Conservation (phyloP, 2,888 invertebrate genomes). For the Selenia dentaria region DNA sequence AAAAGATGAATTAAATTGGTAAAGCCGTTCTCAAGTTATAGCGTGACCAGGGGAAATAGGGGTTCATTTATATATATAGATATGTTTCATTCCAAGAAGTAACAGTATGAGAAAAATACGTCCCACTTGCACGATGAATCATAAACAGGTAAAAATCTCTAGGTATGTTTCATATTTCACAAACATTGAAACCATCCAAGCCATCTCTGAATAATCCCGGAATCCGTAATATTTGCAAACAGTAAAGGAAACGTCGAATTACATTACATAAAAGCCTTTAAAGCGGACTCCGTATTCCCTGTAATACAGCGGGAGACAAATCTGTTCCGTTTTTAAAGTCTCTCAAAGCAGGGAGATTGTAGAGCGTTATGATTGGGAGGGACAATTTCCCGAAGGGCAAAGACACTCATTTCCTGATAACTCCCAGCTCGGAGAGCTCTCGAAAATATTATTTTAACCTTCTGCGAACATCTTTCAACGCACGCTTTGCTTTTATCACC, state of each 20-base stretch:
- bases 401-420: slow-evolving; percentile 76
- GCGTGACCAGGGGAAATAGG: too few species aligned
- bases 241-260: slow-evolving; percentile 34
- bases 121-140: too few species aligned
- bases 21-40: too few species aligned
- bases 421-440: slow-evolving; percentile 54
- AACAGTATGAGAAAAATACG: too few species aligned
- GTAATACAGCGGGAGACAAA: slow-evolving; percentile 68
- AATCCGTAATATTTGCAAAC: slow-evolving; percentile 28
- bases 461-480: slow-evolving; percentile 72
- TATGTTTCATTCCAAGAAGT: too few species aligned
- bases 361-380: slow-evolving; percentile 77
- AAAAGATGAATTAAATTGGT: too few species aligned
- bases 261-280: slow-evolving; percentile 41
- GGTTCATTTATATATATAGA: too few species aligned
- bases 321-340: slow-evolving; percentile 72
- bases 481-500: slow-evolving; percentile 59
- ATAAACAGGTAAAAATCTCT: too few species aligned
- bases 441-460: slow-evolving; percentile 78
- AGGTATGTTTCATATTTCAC: slow-evolving; percentile 12
- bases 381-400: slow-evolving; percentile 80
- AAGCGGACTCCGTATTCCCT: slow-evolving; percentile 50
- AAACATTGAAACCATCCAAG: slow-evolving; percentile 17
- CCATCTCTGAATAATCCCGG: slow-evolving; percentile 18
- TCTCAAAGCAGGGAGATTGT: slow-evolving; percentile 69